phyloP scores from a whole-genome alignment of 2,888 invertebrate species.

The Polymixis flavicincta region DNA sequence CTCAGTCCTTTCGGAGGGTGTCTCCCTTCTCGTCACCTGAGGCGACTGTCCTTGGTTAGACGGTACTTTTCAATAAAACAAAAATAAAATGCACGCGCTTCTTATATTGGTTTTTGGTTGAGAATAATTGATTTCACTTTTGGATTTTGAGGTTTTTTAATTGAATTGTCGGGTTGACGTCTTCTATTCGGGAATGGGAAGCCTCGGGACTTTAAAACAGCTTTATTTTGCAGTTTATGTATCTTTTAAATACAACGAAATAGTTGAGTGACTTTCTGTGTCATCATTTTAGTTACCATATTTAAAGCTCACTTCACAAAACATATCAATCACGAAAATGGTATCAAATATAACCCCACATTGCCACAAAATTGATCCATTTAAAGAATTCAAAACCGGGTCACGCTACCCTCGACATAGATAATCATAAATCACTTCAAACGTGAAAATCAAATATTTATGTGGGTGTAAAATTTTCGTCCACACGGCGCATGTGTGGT shows the following conservation, averaged over 20 bases:
- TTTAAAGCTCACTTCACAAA: conserved; percentile 10
- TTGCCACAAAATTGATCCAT: conserved; percentile 36
- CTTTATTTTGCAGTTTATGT: not conserved
- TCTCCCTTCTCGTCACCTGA: conserved; percentile 85
- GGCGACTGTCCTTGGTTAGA: conserved; percentile 83
- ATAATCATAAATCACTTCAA: conserved; percentile 64
- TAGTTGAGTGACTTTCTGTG: not conserved
- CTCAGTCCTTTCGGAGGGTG: conserved; percentile 82
- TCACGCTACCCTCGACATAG: conserved; percentile 46
- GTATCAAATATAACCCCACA: conserved; percentile 19
- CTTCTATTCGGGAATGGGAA: conserved; percentile 1
- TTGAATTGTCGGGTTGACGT: conserved; percentile 11
- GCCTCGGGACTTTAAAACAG: not conserved
- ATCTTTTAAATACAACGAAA: not conserved
- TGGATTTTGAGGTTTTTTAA: conserved; percentile 35
- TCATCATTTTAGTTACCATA: not conserved
- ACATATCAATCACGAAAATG: conserved; percentile 45
- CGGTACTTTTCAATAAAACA: conserved; percentile 82
- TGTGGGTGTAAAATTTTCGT: conserved; percentile 82
- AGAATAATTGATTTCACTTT: conserved; percentile 58
- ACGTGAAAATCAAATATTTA: conserved; percentile 67
- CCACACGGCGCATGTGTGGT: conserved; percentile 85
- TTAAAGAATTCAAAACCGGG: conserved; percentile 33
- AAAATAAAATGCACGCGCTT: conserved; percentile 73
- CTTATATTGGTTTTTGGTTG: conserved; percentile 63